Evolutionary conservation across 2,113 vertebrate genomes (phyloP), one percentile per base, ranked within the genome.

Genomic region (Corydoras maculifer): DNA sequence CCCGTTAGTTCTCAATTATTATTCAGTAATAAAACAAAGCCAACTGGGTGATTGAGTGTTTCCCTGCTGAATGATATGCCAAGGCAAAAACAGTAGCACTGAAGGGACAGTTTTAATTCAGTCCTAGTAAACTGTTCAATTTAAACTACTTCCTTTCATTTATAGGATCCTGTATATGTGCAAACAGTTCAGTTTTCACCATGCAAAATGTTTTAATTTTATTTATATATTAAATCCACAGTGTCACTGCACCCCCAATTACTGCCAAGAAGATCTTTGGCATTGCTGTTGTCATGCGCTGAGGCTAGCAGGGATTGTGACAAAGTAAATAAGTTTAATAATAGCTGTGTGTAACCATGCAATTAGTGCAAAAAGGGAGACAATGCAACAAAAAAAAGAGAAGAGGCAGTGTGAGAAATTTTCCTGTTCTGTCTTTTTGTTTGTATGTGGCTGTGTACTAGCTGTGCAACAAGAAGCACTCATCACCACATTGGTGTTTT

Each of bases 61-160:
- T 31, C 62, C 35, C 35, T 43, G 4, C 35, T 43, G 35, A 43
- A 83, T 84, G 65, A 61, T 63, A 68, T 62, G 68, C 48, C 54
- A 65, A 29, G 79, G 81, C 71, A 73, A 68, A 78, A 76, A 67
- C 62, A 68, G 72, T 84, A 73, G 78, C 82, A 85, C 82, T 68
- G 63, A 75, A 82, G 79, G 73, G 68, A 50, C 80, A 2, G 25
- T 69, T 72, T 61, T 35, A 66, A 81, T 82, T 78, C n/a, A 55
- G 48, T 57, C 50, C 7, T 50, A 62, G 59, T 53, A 58, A 55
- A 14, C 76, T 72, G 72, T 74, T 79, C 77, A 82, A 84, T 82
- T 85, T 75, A 86, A 84, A 82, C 77, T 81, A 82, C 78, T 84
- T 85, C 78, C 76, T 82, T 78, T 65, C 84, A 87, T 86, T 79